Base-by-base conservation (phyloP, 2,797 vertebrate species). In the Alectoris magna region DNA sequence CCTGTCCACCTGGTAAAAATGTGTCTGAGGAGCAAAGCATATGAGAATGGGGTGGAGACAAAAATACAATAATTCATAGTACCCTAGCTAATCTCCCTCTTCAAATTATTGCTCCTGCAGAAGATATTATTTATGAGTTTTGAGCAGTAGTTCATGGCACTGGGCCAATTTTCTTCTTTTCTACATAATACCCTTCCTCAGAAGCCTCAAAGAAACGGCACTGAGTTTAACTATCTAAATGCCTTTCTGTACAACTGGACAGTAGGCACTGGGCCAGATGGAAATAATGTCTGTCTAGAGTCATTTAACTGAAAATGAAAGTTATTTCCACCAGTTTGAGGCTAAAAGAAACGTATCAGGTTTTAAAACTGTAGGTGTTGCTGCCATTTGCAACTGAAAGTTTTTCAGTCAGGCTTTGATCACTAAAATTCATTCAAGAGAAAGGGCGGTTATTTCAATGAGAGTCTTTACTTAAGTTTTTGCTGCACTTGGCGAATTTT, bases 1-100 rank as follows among this genome's bases (percentile, higher is more conserved):
- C 46, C 92, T 92, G 70, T 90, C 89, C 70, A 72, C 91, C 44
- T 94, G 93, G 59, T 87, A 76, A 91, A 92, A 91, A 91, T 74
- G 76, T 56, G 21, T 88, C 63, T 88, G 74, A 94, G 74, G 36
- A 95, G 70, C 44, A 94, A 87, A 87, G 60, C 41, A 84, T 88
- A 87, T 85, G 68, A 75, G 53, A 81, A 72, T 69, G 68, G 51
- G 70, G 22, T 82, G 81, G 83, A 89, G 80, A 76, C 31, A 93
- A 91, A 95, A 93, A 88, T 71, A 64, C 82, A 82, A 60, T 88
- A 82, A 88, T 76, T 89, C 91, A 93, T 84, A 75, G 39, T 84
- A 62, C 87, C 81, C 29, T 39, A 81, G 56, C 73, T 89, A 88
- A 87, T 76, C 79, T 79, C 71, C 48, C 58, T 84, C 70, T 69